Conservation (phyloP, 2,888 invertebrate genomes). For the Acronicta leporina region DNA sequence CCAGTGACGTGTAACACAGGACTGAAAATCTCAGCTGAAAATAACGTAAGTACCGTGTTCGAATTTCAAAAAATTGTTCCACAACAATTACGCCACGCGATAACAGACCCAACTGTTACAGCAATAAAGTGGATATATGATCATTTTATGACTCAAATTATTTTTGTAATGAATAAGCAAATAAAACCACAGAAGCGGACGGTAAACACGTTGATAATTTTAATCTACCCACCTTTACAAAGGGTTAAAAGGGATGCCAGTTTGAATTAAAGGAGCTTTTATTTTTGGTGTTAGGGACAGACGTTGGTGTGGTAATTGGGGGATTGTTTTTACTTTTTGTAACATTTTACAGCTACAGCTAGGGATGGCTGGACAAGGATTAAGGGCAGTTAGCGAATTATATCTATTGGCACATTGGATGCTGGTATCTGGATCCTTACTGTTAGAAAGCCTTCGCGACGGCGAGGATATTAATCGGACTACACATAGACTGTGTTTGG, state of each 20-base stretch:
- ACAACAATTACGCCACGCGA: conserved; percentile 21
- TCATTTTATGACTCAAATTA: conserved; percentile 41
- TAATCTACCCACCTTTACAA: conserved; percentile 69
- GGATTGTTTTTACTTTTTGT: background rate
- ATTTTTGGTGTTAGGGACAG: conserved; percentile 57
- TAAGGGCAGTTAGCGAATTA: too few species aligned
- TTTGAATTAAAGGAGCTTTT: conserved; percentile 69
- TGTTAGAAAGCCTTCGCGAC: too few species aligned
- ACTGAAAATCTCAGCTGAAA: conserved; percentile 44
- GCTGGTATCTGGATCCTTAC: too few species aligned
- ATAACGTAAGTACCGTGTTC: too few species aligned
- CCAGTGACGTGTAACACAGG: conserved; percentile 27
- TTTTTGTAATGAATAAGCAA: conserved; percentile 62
- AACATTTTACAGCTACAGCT: too few species aligned
- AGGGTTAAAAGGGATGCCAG: conserved; percentile 74
- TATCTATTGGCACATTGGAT: too few species aligned
- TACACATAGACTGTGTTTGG: too few species aligned
- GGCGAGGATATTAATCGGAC: too few species aligned
- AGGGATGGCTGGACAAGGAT: too few species aligned
- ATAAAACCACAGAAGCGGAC: conserved; percentile 64
- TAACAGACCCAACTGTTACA: conserved; percentile 26
- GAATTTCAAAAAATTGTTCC: conserved; percentile 20
- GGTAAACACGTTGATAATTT: conserved; percentile 74
- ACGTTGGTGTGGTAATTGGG: conserved; percentile 23
- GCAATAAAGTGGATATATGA: conserved; percentile 34